Percentiles rank a stretch among this genome's conserved stretches.
Conservation (phyloP, 92 coral and sea anemone species). For the Scolanthus callimorphus region DNA sequence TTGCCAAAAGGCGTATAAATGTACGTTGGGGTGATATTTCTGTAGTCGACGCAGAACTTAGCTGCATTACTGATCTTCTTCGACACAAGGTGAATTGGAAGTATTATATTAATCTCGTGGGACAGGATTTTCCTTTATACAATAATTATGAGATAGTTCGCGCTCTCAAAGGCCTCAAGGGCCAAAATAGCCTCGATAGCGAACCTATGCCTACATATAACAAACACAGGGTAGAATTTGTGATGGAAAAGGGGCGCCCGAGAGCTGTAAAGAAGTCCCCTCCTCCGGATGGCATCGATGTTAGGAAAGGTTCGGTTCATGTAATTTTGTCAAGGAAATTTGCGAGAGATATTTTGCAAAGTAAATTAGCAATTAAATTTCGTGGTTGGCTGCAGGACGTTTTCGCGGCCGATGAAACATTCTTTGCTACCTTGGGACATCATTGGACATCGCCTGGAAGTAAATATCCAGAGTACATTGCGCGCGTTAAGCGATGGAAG, state of each 20-base stretch:
- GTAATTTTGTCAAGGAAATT: conserved; percentile 36
- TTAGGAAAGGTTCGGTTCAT: conserved; percentile 46
- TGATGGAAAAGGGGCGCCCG: not conserved
- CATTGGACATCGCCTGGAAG: conserved; percentile 20
- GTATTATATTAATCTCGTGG: conserved; percentile 56
- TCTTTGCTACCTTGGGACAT: conserved; percentile 7
- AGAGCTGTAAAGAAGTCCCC: conserved; percentile 9
- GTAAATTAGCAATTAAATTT: conserved; percentile 11
- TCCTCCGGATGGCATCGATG: conserved; percentile 27
- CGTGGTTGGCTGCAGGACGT: not conserved
- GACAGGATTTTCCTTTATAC: conserved; percentile 72
- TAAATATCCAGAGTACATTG: conserved; percentile 6
- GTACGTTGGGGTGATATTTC: conserved; percentile 51
- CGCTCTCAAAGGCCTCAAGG: conserved; percentile 28
- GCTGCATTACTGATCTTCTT: conserved; percentile 54
- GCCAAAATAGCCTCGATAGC: conserved; percentile 38
- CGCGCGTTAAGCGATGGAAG: conserved; percentile 12
- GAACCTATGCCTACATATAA: not conserved
- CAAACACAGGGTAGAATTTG: conserved; percentile 1
- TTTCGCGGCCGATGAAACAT: conserved; percentile 8
- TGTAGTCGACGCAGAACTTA: conserved; percentile 42
- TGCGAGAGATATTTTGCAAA: conserved; percentile 12
- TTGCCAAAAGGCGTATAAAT: conserved; percentile 27
- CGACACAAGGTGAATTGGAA: conserved; percentile 43
- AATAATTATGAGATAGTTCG: conserved; percentile 54